phyloP scores from a whole-genome alignment of 2,888 invertebrate species.

The Parthenolecanium corni region DNA sequence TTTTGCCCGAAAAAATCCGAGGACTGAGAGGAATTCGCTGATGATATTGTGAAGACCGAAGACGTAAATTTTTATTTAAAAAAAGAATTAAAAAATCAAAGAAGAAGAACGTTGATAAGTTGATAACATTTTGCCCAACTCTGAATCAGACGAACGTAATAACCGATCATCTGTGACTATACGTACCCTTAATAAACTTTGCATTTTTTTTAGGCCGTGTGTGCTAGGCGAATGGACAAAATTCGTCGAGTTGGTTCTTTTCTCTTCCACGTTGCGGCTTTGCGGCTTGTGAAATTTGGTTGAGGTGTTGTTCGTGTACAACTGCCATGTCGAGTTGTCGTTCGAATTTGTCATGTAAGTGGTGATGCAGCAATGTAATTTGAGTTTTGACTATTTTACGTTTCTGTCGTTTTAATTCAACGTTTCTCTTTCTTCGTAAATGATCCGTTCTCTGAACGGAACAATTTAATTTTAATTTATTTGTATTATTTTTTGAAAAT shows the following conservation, averaged over 20 bases:
- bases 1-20: too few relatives aligned
- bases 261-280: conserved; percentile 2
- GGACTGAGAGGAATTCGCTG: too few relatives aligned
- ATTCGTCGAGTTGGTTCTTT: not conserved
- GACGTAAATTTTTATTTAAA: too few relatives aligned
- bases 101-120: too few relatives aligned
- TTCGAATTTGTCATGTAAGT: not conserved
- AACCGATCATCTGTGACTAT: too few relatives aligned
- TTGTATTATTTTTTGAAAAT: not conserved
- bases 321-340: not conserved
- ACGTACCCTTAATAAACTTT: too few relatives aligned
- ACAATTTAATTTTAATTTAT: not conserved
- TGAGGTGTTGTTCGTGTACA: not conserved
- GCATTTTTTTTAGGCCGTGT: too few relatives aligned
- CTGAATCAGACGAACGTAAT: too few relatives aligned
- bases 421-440: not conserved
- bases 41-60: too few relatives aligned
- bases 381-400: not conserved
- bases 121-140: too few relatives aligned
- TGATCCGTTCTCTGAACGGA: not conserved
- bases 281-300: not conserved
- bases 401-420: not conserved
- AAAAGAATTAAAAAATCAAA: too few relatives aligned
- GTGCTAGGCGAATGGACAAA: too few relatives aligned
- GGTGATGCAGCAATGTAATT: not conserved